Percentiles rank a stretch among this genome's conserved stretches.
Evolutionary conservation across 2,888 invertebrate genomes (phyloP).

Genomic region (Xestoiulus laeticollis): DNA sequence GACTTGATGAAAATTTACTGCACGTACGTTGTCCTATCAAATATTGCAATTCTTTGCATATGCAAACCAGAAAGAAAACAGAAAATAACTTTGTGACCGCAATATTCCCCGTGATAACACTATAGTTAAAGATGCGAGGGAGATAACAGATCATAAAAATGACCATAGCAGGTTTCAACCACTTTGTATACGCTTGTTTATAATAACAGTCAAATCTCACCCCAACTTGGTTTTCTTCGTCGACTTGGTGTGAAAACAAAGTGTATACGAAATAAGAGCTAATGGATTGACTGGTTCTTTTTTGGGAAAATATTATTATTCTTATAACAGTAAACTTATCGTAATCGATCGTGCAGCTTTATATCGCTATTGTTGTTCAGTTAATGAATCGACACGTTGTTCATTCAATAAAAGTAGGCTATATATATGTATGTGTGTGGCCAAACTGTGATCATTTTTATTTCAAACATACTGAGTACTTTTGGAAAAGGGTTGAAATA

Average conservation of each 20-base stretch:
- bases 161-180: background rate
- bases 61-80: background rate
- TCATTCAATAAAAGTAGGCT: too few relatives aligned
- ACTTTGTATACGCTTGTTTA: background rate
- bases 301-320: background rate
- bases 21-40: too few relatives aligned
- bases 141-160: constrained; percentile 20
- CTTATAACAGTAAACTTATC: too few relatives aligned
- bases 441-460: too few relatives aligned
- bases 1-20: too few relatives aligned
- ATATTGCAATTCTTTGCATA: background rate
- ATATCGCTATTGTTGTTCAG: too few relatives aligned
- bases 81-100: background rate
- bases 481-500: too few relatives aligned
- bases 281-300: background rate
- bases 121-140: background rate
- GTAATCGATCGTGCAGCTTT: too few relatives aligned
- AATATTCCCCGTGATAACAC: background rate
- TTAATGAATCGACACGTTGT: too few relatives aligned
- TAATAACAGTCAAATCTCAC: background rate
- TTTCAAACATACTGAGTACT: too few relatives aligned
- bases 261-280: background rate
- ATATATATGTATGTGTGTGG: too few relatives aligned
- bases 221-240: background rate
- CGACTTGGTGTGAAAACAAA: background rate